Conservation (phyloP, 2,113 vertebrate genomes). For the Scortum barcoo region DNA sequence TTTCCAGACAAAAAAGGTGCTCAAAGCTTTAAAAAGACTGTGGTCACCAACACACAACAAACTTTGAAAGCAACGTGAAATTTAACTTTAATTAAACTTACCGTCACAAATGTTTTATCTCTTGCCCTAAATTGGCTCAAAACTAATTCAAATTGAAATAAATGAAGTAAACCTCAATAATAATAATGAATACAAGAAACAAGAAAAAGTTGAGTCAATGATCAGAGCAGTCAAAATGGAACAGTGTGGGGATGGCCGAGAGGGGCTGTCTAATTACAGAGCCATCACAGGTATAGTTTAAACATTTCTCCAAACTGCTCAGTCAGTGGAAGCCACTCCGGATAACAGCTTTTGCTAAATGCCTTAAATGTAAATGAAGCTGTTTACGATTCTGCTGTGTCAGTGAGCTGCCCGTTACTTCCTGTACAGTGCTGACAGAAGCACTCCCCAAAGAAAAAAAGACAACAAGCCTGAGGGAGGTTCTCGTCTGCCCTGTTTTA, state of each 20-base stretch:
- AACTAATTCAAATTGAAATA: neutral
- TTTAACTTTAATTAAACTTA: no score
- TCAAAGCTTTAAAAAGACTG: neutral
- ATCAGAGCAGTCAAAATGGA: neutral
- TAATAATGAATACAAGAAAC: no score
- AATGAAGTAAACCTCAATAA: no score
- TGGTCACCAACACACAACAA: neutral
- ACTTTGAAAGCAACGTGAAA: no score
- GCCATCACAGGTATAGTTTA: slow-evolving; percentile 32
- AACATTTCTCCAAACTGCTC: slow-evolving; percentile 22
- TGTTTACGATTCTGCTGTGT: slow-evolving; percentile 36
- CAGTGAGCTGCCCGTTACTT: slow-evolving; percentile 25
- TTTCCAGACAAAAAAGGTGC: neutral
- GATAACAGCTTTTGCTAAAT: slow-evolving; percentile 35
- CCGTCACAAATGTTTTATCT: neutral
- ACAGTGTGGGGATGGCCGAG: neutral
- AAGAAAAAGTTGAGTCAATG: neutral
- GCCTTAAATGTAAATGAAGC: slow-evolving; percentile 47
- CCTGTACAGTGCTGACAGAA: slow-evolving; percentile 24
- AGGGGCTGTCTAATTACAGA: slow-evolving; percentile 29
- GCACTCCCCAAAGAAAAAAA: slow-evolving; percentile 21
- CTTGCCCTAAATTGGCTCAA: neutral
- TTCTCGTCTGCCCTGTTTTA: neutral
- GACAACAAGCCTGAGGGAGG: neutral
- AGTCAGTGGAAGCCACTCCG: slow-evolving; percentile 12